Conservation (phyloP, 1,140 invertebrate genomes). For the Caenorhabditis tropicalis region DNA sequence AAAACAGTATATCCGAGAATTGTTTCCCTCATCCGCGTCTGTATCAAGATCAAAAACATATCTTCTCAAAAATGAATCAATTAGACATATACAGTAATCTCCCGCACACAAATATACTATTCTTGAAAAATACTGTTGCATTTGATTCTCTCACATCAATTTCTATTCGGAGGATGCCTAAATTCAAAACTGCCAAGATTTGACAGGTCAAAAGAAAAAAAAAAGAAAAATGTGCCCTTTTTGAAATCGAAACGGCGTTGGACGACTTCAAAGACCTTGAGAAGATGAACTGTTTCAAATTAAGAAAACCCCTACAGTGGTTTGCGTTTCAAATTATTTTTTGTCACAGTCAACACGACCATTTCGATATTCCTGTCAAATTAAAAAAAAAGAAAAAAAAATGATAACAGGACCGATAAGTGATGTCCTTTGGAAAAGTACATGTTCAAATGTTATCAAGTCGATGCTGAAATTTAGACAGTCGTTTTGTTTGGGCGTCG, state of each 20-base stretch:
- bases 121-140: neutral
- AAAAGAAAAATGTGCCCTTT: neutral
- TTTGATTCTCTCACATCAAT: neutral
- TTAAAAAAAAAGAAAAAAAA: too few species aligned
- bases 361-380: too few species aligned
- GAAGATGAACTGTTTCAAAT: conserved; percentile 28
- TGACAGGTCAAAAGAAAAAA: conserved; percentile 15
- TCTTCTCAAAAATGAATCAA: neutral
- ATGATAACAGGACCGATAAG: too few species aligned
- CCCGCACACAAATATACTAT: neutral
- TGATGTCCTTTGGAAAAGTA: too few species aligned
- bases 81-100: neutral
- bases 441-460: too few species aligned
- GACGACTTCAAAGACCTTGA: neutral
- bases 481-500: too few species aligned
- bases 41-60: conserved; percentile 30
- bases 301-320: neutral
- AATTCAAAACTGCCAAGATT: conserved; percentile 1
- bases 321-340: neutral
- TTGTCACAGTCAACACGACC: too few species aligned
- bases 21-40: neutral
- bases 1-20: neutral
- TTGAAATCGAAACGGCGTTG: neutral
- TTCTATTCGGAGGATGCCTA: neutral
- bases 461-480: too few species aligned